Evolutionary conservation across 1,140 invertebrate genomes (phyloP).

Genomic region (Eubasilissa regina): DNA sequence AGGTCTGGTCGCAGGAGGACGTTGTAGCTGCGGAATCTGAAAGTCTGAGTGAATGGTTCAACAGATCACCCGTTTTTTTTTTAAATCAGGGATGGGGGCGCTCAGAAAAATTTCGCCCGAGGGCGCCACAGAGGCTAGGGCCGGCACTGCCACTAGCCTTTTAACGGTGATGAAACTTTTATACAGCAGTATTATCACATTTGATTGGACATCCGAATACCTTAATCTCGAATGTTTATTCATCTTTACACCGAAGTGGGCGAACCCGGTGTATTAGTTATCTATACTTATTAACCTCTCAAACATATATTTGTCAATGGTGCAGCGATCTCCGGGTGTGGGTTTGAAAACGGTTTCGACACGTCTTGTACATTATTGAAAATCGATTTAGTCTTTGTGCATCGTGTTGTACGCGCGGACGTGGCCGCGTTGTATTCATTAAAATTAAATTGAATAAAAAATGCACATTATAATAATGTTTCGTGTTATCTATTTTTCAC

Average conservation of each 20-base stretch:
- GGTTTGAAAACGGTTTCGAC: neutral
- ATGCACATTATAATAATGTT: neutral
- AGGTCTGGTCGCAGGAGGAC: too few relatives aligned
- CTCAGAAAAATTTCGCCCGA: too few relatives aligned
- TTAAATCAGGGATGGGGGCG: too few relatives aligned
- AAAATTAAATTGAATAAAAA: neutral
- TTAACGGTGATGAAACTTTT: too few relatives aligned
- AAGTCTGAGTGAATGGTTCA: too few relatives aligned
- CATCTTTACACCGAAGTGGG: conserved; percentile 8
- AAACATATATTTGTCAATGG: neutral
- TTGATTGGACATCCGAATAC: neutral
- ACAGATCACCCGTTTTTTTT: too few relatives aligned
- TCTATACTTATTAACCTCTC: neutral
- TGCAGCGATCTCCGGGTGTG: neutral
- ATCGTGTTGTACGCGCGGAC: neutral
- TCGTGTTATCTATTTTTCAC: neutral
- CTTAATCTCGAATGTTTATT: neutral
- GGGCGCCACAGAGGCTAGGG: too few relatives aligned
- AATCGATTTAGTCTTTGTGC: neutral
- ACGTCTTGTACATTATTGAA: neutral
- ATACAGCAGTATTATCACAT: too few relatives aligned
- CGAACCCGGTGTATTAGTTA: conserved; percentile 6
- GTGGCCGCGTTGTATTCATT: neutral
- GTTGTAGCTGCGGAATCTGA: too few relatives aligned
- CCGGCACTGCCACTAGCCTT: too few relatives aligned